Conservation (phyloP, 2,888 invertebrate genomes). For the Alitta virens region DNA sequence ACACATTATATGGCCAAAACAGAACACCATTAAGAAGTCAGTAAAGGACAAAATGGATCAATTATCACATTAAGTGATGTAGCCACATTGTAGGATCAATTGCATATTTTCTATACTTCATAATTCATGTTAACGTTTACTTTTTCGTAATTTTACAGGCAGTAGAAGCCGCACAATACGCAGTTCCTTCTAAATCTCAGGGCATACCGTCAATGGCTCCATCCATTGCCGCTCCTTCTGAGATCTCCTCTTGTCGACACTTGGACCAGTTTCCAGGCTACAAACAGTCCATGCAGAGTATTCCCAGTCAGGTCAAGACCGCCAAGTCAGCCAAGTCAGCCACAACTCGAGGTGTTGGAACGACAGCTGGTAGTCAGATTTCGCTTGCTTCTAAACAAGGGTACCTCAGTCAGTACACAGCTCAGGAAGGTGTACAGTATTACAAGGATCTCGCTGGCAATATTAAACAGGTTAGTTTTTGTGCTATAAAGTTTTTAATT, state of each 20-base stretch:
- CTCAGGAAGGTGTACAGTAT: conserved; percentile 78
- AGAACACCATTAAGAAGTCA: too few species aligned
- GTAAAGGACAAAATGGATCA: too few species aligned
- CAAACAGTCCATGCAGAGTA: background rate
- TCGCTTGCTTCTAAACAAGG: conserved; percentile 29
- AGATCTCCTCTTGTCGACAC: conserved; percentile 20
- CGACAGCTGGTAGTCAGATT: background rate
- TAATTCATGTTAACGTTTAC: too few species aligned
- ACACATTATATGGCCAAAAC: too few species aligned
- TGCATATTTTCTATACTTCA: too few species aligned
- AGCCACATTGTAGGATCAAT: too few species aligned
- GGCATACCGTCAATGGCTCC: background rate
- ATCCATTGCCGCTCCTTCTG: conserved; percentile 19
- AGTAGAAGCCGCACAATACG: too few species aligned
- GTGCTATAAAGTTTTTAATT: too few species aligned
- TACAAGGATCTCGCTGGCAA: conserved; percentile 92
- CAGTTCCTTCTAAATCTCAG: background rate
- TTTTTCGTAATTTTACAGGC: too few species aligned
- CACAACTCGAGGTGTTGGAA: conserved; percentile 7
- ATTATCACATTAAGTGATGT: too few species aligned
- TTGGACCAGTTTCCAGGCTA: conserved; percentile 3
- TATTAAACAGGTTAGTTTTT: conserved; percentile 70
- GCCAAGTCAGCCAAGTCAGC: conserved; percentile 4
- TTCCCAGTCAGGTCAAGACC: background rate
- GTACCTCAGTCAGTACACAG: conserved; percentile 50